phyloP scores from a whole-genome alignment of 2,888 invertebrate genomes.

The Odontocolon sp. region DNA sequence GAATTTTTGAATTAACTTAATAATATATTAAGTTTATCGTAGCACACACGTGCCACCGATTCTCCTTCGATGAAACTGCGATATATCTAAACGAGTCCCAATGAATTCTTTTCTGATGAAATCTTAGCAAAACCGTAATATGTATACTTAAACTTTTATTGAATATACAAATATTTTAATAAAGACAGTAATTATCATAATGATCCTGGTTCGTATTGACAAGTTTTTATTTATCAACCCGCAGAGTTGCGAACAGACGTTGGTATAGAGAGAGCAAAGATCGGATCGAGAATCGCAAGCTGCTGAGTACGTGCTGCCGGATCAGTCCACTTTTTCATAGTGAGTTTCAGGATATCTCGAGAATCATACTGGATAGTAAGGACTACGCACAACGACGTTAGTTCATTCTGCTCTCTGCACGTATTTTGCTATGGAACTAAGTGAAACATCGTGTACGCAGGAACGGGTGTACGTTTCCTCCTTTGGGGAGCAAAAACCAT shows the following conservation, averaged over 20 bases:
- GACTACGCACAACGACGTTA: slow-evolving; percentile 33
- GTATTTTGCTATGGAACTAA: slow-evolving; percentile 54
- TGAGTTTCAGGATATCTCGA: slow-evolving; percentile 43
- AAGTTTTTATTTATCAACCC: not conserved
- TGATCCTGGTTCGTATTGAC: too few relatives aligned
- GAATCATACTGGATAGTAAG: slow-evolving; percentile 27
- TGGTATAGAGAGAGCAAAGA: slow-evolving; percentile 42
- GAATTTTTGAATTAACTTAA: slow-evolving; percentile 42
- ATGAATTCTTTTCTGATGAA: not conserved
- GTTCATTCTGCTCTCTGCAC: slow-evolving; percentile 27
- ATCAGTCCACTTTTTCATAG: slow-evolving; percentile 55
- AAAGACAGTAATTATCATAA: too few relatives aligned
- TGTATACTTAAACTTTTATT: too few relatives aligned
- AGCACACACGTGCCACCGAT: not conserved
- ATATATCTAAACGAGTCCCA: not conserved
- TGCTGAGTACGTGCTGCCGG: slow-evolving; percentile 31
- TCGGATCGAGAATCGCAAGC: slow-evolving; percentile 20
- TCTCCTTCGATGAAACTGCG: slow-evolving; percentile 3
- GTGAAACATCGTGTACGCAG: slow-evolving; percentile 57
- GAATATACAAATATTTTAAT: slow-evolving; percentile 8
- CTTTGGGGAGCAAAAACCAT: slow-evolving; percentile 48
- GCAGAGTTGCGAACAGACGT: not conserved
- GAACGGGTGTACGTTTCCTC: slow-evolving; percentile 49
- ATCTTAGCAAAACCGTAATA: too few relatives aligned
- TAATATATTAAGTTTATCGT: not conserved